phyloP scores from a whole-genome alignment of 2,113 vertebrate genomes.

The Uria lomvia region DNA sequence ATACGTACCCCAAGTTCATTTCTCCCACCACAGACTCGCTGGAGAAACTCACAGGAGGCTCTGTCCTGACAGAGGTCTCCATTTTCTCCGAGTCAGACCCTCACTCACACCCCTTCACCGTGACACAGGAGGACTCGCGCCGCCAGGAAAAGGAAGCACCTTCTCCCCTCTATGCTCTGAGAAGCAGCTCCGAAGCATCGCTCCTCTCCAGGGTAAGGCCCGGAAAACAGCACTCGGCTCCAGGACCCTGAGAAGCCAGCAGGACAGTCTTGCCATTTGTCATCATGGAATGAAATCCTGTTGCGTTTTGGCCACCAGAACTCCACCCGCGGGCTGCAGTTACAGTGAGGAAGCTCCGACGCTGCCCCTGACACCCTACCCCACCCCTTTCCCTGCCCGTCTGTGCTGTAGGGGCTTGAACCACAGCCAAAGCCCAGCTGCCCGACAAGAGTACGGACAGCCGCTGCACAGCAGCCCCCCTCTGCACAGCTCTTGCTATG shows the following conservation, averaged over 20 bases:
- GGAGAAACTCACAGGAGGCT: background rate
- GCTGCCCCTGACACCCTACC: rapidly evolving
- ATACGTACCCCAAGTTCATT: background rate
- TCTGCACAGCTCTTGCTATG: background rate
- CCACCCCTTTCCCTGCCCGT: background rate
- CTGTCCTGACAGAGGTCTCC: background rate
- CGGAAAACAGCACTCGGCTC: background rate
- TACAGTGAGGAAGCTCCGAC: background rate
- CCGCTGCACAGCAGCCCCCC: background rate
- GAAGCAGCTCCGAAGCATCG: rapidly evolving
- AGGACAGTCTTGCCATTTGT: background rate
- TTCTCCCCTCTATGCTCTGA: background rate
- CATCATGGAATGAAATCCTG: background rate
- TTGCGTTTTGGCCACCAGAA: background rate
- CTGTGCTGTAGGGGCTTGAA: background rate
- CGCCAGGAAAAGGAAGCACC: background rate
- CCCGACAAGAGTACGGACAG: rapidly evolving
- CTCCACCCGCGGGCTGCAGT: background rate
- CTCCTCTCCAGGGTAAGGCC: background rate
- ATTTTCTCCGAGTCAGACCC: background rate
- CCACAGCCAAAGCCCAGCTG: background rate
- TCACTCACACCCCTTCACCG: rapidly evolving
- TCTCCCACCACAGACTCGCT: background rate
- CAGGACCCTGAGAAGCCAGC: background rate
- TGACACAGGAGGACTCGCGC: no score